phyloP scores from a whole-genome alignment of 2,797 vertebrate genomes.

The Microchirus variegatus region DNA sequence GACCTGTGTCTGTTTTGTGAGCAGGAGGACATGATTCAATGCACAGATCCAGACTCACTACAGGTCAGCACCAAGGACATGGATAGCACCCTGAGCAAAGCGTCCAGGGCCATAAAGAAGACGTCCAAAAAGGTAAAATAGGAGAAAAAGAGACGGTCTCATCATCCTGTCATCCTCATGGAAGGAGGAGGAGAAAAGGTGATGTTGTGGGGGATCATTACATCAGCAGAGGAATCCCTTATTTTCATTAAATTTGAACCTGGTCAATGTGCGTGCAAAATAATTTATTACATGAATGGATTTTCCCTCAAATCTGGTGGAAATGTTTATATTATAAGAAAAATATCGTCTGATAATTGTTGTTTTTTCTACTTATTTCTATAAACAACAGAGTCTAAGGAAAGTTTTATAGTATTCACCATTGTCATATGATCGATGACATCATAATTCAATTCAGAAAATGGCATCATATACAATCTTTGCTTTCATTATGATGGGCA shows the following conservation, averaged over 20 bases:
- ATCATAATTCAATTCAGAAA: too few species aligned
- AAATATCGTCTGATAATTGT: too few species aligned
- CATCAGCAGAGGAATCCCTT: background rate
- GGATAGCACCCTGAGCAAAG: slow-evolving; percentile 97
- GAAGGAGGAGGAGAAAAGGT: too few species aligned
- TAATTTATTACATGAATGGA: background rate
- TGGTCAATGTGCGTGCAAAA: background rate
- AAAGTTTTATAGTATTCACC: too few species aligned
- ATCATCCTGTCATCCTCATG: background rate
- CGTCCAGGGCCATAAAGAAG: slow-evolving; percentile 97
- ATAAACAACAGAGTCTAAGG: too few species aligned
- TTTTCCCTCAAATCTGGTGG: background rate
- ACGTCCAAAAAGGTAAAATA: slow-evolving; percentile 94
- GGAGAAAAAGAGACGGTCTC: background rate
- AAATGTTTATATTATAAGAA: background rate
- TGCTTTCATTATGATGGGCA: too few species aligned
- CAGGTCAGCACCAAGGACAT: slow-evolving; percentile 98
- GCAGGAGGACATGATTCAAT: slow-evolving; percentile 94
- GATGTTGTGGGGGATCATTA: too few species aligned
- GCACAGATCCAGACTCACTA: slow-evolving; percentile 91
- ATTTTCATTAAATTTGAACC: background rate
- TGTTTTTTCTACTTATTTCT: too few species aligned
- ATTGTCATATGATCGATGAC: too few species aligned
- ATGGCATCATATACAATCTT: too few species aligned
- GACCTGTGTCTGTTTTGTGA: slow-evolving; percentile 34